Base-by-base conservation (phyloP, 2,888 invertebrate species). In the Heteromurus nitidus region DNA sequence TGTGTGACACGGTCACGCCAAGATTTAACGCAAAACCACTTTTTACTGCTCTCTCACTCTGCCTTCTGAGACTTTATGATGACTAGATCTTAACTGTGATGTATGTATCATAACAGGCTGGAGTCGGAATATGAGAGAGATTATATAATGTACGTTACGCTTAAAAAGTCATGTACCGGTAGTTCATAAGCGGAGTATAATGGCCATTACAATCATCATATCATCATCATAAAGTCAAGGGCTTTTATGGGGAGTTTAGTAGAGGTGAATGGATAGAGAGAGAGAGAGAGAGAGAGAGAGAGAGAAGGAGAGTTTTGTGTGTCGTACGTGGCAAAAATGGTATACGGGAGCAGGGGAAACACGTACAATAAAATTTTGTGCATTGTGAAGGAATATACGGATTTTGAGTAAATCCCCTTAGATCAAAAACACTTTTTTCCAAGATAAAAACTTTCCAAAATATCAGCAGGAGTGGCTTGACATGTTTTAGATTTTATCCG, bases 141-240 rank as follows among this genome's bases (percentile, higher is more conserved):
- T n/a, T n/a, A n/a, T n/a, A n/a, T n/a, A n/a, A n/a, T n/a, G n/a
- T n/a, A n/a, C n/a, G n/a, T n/a, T n/a, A n/a, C n/a, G n/a, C n/a
- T n/a, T n/a, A 28, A 28, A 67, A n/a, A 67, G 67, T 47, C 67
- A 65, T 65, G 44, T 65, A 65, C 26, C 47, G 28, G 55, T 67
- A 58, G 67, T 67, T 67, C 75, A 75, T 65, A 64, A 75, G 74
- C 42, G 26, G 55, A 55, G 28, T 68, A 77, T 60, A 77, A 77
- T 58, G 58, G 55, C 77, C 77, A 70, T 79, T 79, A 79, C 70
- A 79, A 79, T 79, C 77, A 79, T 79, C 77, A 79, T 79, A 79
- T 69, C 62, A 69, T 69, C 70, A 79, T 70, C 77, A 70, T 79
- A 69, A 79, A 70, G 58, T 64, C 60, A 47, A 62, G 53, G 31